Percentiles rank a stretch among this genome's conserved stretches.
phyloP scores from a whole-genome alignment of 2,888 invertebrate species.

The Trichogramma dendrolimi region DNA sequence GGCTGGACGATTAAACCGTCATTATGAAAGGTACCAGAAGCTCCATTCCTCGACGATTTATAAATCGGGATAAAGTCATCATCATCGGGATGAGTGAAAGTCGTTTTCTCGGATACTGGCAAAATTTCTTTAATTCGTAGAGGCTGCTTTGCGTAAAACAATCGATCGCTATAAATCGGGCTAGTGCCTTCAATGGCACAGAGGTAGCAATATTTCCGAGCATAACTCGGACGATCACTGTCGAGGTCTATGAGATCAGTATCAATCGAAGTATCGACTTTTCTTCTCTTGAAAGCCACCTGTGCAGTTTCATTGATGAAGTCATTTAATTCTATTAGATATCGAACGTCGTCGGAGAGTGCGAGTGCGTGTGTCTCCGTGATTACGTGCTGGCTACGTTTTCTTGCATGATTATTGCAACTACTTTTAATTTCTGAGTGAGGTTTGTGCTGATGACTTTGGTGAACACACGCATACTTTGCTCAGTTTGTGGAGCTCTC shows the following conservation, averaged over 20 bases:
- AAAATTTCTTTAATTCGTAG: slow-evolving; percentile 38
- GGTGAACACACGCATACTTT: slow-evolving; percentile 50
- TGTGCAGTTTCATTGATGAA: too few relatives aligned
- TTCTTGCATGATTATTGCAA: background rate
- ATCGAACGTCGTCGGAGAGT: background rate
- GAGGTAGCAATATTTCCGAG: too few relatives aligned
- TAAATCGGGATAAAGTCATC: slow-evolving; percentile 42
- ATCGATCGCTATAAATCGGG: slow-evolving; percentile 45
- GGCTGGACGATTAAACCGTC: slow-evolving; percentile 28
- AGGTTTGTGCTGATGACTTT: slow-evolving; percentile 6
- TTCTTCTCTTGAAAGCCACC: too few relatives aligned
- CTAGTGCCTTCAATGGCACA: slow-evolving; percentile 21
- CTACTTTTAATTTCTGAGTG: slow-evolving; percentile 2
- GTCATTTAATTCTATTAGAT: too few relatives aligned
- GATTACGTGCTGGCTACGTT: slow-evolving; percentile 19
- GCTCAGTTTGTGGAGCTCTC: slow-evolving; percentile 43
- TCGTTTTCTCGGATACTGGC: slow-evolving; percentile 16
- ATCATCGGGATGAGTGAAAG: background rate
- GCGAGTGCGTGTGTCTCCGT: slow-evolving; percentile 48
- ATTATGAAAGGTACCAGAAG: slow-evolving; percentile 40
- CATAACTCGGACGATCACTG: too few relatives aligned
- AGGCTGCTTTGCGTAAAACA: slow-evolving; percentile 38
- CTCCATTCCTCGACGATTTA: slow-evolving; percentile 36
- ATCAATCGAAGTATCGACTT: too few relatives aligned
- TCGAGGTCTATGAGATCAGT: too few relatives aligned